phyloP scores from a whole-genome alignment of 2,113 vertebrate species.

The Tragelaphus buxtoni region DNA sequence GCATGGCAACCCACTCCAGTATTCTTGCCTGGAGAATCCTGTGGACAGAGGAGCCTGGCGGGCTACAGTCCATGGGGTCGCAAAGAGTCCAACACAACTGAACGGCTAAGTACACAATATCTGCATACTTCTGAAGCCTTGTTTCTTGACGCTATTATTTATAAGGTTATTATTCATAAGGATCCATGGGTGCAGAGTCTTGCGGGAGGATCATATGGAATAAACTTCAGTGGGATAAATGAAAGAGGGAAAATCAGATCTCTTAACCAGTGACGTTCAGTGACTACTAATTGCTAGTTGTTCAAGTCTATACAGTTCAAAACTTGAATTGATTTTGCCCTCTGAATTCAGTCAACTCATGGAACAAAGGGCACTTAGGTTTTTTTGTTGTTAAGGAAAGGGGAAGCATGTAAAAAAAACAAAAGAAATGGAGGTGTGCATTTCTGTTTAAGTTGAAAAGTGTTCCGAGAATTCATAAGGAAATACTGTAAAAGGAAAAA shows the following conservation, averaged over 20 bases:
- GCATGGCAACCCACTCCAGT: not conserved
- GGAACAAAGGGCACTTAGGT: not conserved
- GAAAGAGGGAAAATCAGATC: not conserved
- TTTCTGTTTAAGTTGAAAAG: slow-evolving; percentile 21
- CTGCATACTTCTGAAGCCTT: not conserved
- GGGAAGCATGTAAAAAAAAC: not conserved
- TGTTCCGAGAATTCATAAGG: not conserved
- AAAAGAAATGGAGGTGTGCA: not conserved
- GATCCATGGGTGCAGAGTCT: not conserved
- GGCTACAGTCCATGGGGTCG: not conserved
- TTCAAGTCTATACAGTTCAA: not conserved
- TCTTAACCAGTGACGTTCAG: not conserved
- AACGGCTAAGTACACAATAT: not conserved
- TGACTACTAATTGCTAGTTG: not conserved
- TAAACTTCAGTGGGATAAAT: not conserved
- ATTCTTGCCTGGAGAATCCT: too few relatives aligned
- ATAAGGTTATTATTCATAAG: not conserved
- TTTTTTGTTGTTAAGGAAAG: not conserved
- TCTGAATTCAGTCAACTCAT: not conserved
- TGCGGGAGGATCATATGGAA: not conserved
- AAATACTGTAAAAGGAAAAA: not conserved
- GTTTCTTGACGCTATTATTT: not conserved
- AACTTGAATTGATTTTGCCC: not conserved
- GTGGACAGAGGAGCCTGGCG: not conserved
- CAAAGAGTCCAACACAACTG: not conserved